A percentile compares a stretch with the other conserved stretches of the same genome.
Evolutionary conservation across 64 coral and sea anemone species (phyloP).

Genomic region (Dendronephthya gigantea): DNA sequence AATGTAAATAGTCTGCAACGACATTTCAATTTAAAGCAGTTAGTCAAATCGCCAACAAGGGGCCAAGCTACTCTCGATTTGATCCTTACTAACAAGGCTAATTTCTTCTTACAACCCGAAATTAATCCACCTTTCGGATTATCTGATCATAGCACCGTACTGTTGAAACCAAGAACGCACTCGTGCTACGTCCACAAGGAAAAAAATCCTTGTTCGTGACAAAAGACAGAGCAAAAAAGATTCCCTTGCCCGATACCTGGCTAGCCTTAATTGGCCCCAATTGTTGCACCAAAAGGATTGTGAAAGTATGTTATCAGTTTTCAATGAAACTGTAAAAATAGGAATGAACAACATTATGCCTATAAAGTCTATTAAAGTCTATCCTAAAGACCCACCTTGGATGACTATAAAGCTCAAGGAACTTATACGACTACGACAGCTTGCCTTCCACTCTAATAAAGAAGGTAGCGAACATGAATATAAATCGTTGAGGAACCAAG

Average conservation of each 20-base stretch:
- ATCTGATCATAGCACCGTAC: conserved; percentile 29
- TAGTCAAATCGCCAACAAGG: no score
- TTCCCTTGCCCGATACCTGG: conserved; percentile 5
- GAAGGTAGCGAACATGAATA: conserved; percentile 11
- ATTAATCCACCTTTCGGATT: conserved; percentile 30
- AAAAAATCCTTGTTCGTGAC: background rate
- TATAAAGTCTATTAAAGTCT: conserved; percentile 24
- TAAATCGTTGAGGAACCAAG: conserved; percentile 9
- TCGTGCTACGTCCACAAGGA: background rate
- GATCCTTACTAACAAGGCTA: conserved; percentile 25
- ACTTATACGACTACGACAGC: conserved; percentile 27
- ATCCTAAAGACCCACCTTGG: conserved; percentile 26
- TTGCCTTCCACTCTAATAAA: conserved; percentile 20
- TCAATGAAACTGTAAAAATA: conserved; percentile 15
- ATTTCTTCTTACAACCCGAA: conserved; percentile 23
- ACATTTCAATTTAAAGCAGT: no score
- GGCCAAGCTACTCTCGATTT: no score
- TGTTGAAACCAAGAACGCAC: conserved; percentile 27
- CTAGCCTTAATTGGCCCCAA: conserved; percentile 5
- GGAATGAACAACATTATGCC: conserved; percentile 41
- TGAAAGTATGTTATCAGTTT: conserved; percentile 23
- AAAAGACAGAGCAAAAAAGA: background rate
- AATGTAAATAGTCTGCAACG: no score
- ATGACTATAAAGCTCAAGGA: conserved; percentile 44
- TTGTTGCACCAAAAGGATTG: background rate